These are phyloP conservation scores for Carabus problematicus DNA, from an alignment of 2,888 invertebrate genomes.

Conservation along the genomic window DNA sequence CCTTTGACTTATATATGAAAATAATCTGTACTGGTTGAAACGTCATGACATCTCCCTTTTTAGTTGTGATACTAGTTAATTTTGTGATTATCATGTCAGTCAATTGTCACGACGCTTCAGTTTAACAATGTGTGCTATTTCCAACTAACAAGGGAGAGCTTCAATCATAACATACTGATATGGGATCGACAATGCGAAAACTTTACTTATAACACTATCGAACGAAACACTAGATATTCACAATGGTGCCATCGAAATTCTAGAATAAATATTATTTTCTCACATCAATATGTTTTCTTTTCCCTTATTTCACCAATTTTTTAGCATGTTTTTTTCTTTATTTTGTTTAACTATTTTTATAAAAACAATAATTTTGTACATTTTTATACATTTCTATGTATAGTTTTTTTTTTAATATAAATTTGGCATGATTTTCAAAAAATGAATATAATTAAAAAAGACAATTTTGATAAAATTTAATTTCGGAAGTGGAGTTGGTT, in stretches of 20 bases:
- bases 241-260: conserved; percentile 43
- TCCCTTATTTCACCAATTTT: conserved; percentile 13
- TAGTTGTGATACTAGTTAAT: conserved; percentile 19
- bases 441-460: conserved; percentile 13
- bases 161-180: conserved; percentile 30
- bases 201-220: conserved; percentile 32
- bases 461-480: conserved; percentile 5
- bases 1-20: no score
- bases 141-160: conserved; percentile 41
- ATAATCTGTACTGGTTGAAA: no score
- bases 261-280: conserved; percentile 36
- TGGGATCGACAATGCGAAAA: conserved; percentile 19
- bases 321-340: conserved; percentile 4
- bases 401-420: conserved; percentile 5
- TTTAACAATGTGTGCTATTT: conserved; percentile 18
- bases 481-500: conserved; percentile 8
- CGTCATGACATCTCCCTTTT: conserved; percentile 27
- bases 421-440: background rate
- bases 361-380: background rate
- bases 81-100: background rate
- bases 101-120: conserved; percentile 20
- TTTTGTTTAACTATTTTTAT: no score
- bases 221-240: conserved; percentile 43
- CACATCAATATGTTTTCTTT: conserved; percentile 30
- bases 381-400: conserved; percentile 1